Evolutionary conservation across 1,140 invertebrate genomes (phyloP), one percentile per base, ranked within the genome.

Genomic region (Fopius arisanus): DNA sequence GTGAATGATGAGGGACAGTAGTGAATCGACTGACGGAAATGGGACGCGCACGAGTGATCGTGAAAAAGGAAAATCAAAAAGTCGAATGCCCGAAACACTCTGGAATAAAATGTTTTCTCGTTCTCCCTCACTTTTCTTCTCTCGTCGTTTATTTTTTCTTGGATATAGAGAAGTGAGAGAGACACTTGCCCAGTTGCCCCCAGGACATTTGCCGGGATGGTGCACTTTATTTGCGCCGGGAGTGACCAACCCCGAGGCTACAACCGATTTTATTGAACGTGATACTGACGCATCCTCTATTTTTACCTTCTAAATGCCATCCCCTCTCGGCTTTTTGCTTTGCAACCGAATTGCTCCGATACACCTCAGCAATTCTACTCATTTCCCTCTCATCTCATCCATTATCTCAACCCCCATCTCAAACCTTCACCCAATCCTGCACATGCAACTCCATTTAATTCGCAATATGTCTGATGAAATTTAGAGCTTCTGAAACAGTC

Each of bases 241-340:
- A 16, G 62, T 33, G 62, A 65, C 28, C 62, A 10, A 65, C 62
- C 71, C 65, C 23, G 51, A 33, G 65, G 71, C 63, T 73, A 73
- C 29, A 67, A 43, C 10, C 19, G 29, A 73, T 67, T 73, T 73
- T 73, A 73, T 73, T 73, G 71, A 41, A 67, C 65, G 43, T 67
- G 66, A 73, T 73, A 73, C 65, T 73, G 37, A 66, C 16, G 40
- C 43, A 33, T 67, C 31, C 33, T 66, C 14, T 54, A 31, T 71
- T 41, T 48, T 29, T n/a, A 69, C 10, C 1, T 33, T 31, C 23
- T 23, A 59, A 26, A 59, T 51, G 9, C 29, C 23, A 23, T 7
- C 19, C 51, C 31, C 19, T 70, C n/a, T n/a, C n/a, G 23, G 21
- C n/a, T 66, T 43, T 65, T 12, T 37, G 16, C 43, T 66, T 41